Conservation (phyloP, 2,797 vertebrate species). For the Pipistrellus kuhlii region DNA sequence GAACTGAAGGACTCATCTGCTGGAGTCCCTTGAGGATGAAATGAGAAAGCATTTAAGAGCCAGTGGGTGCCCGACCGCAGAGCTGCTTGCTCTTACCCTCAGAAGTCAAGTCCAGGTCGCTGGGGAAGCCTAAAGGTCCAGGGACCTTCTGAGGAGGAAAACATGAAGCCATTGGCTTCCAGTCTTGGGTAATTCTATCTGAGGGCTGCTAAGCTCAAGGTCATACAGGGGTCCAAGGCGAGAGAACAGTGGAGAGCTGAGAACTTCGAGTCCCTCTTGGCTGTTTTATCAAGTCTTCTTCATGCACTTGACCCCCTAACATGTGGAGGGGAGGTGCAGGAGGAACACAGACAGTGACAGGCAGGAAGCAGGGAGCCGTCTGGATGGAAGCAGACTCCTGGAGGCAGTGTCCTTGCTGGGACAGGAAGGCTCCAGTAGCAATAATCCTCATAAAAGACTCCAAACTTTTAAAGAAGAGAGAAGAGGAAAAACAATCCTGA, state of each 20-base stretch:
- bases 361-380: background rate
- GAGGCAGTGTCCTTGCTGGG: background rate
- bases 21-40: background rate
- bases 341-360: background rate
- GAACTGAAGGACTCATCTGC: background rate
- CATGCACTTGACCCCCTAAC: background rate
- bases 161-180: background rate
- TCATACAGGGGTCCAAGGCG: background rate
- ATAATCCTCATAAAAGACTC: background rate
- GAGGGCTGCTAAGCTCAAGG: background rate
- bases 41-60: background rate
- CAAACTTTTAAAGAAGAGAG: background rate
- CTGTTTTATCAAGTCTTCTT: background rate
- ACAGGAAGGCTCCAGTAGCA: background rate
- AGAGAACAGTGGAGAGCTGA: background rate
- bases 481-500: background rate
- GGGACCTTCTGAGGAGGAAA: background rate
- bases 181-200: background rate
- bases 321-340: background rate
- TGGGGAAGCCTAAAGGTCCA: background rate
- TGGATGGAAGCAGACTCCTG: background rate
- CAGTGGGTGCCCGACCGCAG: fast-evolving
- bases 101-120: background rate
- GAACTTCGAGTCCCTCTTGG: background rate
- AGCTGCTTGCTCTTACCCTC: background rate